These are phyloP conservation scores for Lates japonicus DNA, from an alignment of 2,797 vertebrate genomes.

Conservation along the genomic window DNA sequence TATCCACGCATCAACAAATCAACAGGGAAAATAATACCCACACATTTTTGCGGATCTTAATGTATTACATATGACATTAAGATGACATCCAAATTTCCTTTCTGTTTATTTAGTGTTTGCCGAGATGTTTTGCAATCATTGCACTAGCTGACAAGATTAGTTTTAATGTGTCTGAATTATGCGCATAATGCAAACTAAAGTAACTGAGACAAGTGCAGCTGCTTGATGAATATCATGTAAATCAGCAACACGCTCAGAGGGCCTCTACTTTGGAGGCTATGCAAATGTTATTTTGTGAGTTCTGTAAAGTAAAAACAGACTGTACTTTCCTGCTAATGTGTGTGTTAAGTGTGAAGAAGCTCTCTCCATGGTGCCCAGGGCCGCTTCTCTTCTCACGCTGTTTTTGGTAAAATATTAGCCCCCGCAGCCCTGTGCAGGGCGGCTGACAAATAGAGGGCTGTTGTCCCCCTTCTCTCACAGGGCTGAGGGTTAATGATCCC, in stretches of 20 bases:
- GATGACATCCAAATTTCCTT: slow-evolving; percentile 3
- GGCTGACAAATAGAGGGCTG: slow-evolving; percentile 95
- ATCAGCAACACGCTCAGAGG: background rate
- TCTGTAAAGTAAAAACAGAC: slow-evolving; percentile 43
- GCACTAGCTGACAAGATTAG: background rate
- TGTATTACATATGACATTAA: slow-evolving; percentile 26
- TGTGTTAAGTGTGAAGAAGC: slow-evolving; percentile 80
- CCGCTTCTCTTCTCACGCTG: slow-evolving; percentile 93
- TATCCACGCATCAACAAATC: slow-evolving; percentile 57
- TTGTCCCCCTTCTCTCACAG: slow-evolving; percentile 92
- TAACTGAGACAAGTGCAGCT: background rate
- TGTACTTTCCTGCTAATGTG: slow-evolving; percentile 73
- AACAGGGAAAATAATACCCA: slow-evolving; percentile 40
- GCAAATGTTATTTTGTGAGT: slow-evolving; percentile 58
- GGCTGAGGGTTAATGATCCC: slow-evolving; percentile 96
- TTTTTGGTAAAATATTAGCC: slow-evolving; percentile 94
- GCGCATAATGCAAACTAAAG: background rate
- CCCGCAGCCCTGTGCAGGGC: slow-evolving; percentile 84
- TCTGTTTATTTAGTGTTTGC: slow-evolving; percentile 15
- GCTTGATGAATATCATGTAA: slow-evolving; percentile 27
- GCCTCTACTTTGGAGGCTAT: slow-evolving; percentile 20
- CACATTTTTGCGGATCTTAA: slow-evolving; percentile 35
- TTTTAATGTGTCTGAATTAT: slow-evolving; percentile 3
- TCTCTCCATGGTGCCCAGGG: slow-evolving; percentile 80
- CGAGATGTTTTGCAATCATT: background rate